These are phyloP conservation scores for Butorides virescens DNA, from an alignment of 2,113 vertebrate species.

Conservation along the genomic window DNA sequence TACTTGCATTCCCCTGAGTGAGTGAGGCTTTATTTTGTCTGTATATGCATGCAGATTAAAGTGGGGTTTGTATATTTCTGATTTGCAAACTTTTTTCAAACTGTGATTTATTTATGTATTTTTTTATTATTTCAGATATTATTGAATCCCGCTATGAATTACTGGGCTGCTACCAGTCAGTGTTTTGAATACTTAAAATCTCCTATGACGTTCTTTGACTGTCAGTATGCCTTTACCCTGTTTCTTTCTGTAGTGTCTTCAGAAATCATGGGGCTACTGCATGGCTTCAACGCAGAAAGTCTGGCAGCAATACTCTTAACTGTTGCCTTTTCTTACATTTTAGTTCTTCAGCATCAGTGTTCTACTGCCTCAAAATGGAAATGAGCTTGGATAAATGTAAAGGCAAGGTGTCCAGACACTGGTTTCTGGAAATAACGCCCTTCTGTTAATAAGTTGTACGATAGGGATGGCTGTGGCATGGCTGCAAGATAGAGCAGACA, in stretches of 20 bases:
- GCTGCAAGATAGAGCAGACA: background rate
- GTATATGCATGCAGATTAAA: background rate
- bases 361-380: background rate
- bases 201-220: background rate
- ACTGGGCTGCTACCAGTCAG: background rate
- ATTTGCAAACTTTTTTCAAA: background rate
- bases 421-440: background rate
- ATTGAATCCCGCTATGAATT: background rate
- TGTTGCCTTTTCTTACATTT: background rate
- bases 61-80: background rate
- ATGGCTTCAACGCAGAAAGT: background rate
- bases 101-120: background rate
- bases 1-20: background rate
- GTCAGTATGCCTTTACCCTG: background rate
- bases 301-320: background rate
- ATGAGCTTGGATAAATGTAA: background rate
- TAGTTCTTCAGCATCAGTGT: background rate
- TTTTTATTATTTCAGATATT: background rate
- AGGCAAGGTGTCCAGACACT: background rate
- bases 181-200: background rate
- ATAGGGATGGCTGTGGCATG: background rate
- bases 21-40: background rate
- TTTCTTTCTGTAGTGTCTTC: background rate
- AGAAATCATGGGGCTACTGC: background rate
- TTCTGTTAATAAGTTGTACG: accelerated